Evolutionary conservation across 2,113 vertebrate genomes (phyloP), one percentile per base, ranked within the genome.

Genomic region (Chaetorhynchus papuensis): DNA sequence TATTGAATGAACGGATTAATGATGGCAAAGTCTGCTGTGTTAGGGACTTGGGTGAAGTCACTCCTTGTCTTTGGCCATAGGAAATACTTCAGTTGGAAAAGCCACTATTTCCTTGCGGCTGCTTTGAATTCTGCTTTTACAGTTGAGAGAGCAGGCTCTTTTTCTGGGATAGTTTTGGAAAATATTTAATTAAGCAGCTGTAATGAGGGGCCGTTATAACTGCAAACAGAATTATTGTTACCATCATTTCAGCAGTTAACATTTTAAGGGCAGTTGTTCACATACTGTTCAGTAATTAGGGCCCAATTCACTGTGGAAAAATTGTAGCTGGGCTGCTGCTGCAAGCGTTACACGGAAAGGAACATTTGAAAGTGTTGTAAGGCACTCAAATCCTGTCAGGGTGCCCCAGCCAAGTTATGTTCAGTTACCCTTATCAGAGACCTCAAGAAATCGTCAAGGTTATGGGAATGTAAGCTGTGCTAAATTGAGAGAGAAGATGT

Each of bases 161-260:
- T 89, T 92, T 83, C 77, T 80, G 70, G 91, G 90, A 94, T 95
- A 87, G 92, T 96, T 98, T 96, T 92, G 94, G 87, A 96, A 97
- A 97, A 96, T 96, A 96, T 95, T 97, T 97, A 97, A 97, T 98
- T 98, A 98, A 95, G 97, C 87, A 7, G 49, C 91, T 96, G 86
- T 98, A 97, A 98, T 97, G 94, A 97, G 95, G 91, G 95, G 90
- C 96, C 88, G 89, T 96, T 96, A 94, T 93, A 95, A 93, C 96
- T 94, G 83, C 94, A 96, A 93, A 95, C 27, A 86, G 90, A 39
- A 96, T 97, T 97, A 96, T 96, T 97, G 94, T 93, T 86, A 91
- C 88, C 85, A 91, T 94, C 89, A 56, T 96, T 92, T 96, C 94
- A 90, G 84, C 96, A 89, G 96, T 97, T 96, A 96, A 95, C 95